These are phyloP conservation scores for Tinamus major DNA, from an alignment of 2,797 vertebrate genomes.

Conservation along the genomic window DNA sequence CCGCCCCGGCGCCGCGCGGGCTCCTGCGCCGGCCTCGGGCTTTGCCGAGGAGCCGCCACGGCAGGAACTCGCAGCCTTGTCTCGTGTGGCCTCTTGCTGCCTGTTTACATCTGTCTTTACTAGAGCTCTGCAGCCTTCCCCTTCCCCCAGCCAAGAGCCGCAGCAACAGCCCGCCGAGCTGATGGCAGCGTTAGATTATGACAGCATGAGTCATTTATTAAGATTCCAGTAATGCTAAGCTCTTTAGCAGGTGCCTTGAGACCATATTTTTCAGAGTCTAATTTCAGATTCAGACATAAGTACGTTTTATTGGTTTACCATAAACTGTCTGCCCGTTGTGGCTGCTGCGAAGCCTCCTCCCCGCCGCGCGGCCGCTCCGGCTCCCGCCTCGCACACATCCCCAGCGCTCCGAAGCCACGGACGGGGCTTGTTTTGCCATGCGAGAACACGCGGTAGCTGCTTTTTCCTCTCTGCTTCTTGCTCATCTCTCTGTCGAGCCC, in stretches of 20 bases:
- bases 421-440: not conserved
- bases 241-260: conserved; percentile 65
- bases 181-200: conserved; percentile 58
- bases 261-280: conserved; percentile 18
- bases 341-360: not conserved
- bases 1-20: too few species aligned
- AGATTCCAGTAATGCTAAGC: conserved; percentile 58
- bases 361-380: too few species aligned
- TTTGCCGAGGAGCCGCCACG: not conserved
- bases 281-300: conserved; percentile 70
- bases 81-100: not conserved
- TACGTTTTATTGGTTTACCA: conserved; percentile 68
- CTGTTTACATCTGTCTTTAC: not conserved
- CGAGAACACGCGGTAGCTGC: accelerated
- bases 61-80: not conserved
- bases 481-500: not conserved
- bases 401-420: not conserved
- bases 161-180: conserved; percentile 34
- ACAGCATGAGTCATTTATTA: conserved; percentile 69
- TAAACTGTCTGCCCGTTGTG: conserved; percentile 47
- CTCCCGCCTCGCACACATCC: too few species aligned
- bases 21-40: not conserved
- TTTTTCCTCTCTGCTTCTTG: not conserved
- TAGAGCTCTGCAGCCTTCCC: not conserved
- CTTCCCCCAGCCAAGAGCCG: conserved; percentile 36